These are phyloP conservation scores for Cynocephalus volans DNA, from an alignment of 2,113 vertebrate genomes.

Conservation along the genomic window DNA sequence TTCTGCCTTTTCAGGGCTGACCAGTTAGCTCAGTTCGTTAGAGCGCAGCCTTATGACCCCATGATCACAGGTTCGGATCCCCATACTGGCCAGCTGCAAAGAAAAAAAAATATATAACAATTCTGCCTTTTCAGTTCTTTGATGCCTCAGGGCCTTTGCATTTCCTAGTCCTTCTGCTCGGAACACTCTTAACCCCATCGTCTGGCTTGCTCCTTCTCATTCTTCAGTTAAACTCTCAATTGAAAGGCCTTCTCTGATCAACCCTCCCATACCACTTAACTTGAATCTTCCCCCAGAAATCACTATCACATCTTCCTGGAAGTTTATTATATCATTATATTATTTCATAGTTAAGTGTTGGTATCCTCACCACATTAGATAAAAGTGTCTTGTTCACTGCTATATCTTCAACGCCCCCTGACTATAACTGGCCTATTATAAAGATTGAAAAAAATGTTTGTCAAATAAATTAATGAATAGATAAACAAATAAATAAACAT, in stretches of 20 bases:
- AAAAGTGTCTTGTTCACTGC: neutral
- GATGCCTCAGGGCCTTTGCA: neutral
- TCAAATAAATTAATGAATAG: neutral
- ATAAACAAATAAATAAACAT: neutral
- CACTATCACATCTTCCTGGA: neutral
- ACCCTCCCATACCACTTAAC: neutral
- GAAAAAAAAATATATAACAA: too few species aligned
- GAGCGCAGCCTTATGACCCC: too few species aligned
- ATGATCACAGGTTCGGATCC: too few species aligned
- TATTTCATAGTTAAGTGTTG: neutral
- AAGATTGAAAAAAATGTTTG: neutral
- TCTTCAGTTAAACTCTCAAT: slow-evolving; percentile 34
- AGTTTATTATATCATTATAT: neutral
- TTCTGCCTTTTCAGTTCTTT: neutral
- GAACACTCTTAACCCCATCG: neutral
- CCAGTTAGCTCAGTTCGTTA: too few species aligned
- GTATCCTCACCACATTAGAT: neutral
- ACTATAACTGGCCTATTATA: neutral
- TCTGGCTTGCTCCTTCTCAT: neutral
- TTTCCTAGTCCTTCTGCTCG: neutral
- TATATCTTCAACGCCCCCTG: neutral
- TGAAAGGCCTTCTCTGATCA: slow-evolving; percentile 6
- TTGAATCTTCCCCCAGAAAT: neutral
- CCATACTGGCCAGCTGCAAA: too few species aligned
- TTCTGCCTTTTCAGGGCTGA: neutral